A percentile compares a stretch with the other conserved stretches of the same genome.
These are phyloP conservation scores for Atherinosoma microstoma DNA, from an alignment of 2,797 vertebrate species.

Conservation along the genomic window DNA sequence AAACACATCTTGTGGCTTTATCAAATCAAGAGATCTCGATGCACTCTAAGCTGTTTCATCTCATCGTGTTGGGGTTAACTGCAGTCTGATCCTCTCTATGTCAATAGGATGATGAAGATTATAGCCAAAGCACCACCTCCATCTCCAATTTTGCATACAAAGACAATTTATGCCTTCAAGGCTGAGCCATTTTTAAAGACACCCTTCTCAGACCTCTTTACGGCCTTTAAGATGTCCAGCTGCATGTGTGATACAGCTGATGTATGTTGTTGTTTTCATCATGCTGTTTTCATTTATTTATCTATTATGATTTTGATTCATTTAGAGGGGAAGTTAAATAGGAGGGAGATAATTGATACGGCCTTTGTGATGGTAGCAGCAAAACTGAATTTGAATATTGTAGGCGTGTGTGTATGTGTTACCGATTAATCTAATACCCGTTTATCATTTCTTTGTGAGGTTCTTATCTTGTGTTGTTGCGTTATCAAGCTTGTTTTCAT, in stretches of 20 bases:
- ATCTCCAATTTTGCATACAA: constrained; percentile 68
- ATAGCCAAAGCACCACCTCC: constrained; percentile 70
- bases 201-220: constrained; percentile 40
- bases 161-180: constrained; percentile 73
- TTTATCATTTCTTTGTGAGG: background rate
- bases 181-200: constrained; percentile 62
- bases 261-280: constrained; percentile 3
- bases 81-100: constrained; percentile 78
- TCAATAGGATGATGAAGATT: constrained; percentile 81
- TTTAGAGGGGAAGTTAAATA: constrained; percentile 18
- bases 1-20: constrained; percentile 34
- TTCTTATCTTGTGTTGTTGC: constrained; percentile 23
- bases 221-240: constrained; percentile 9
- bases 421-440: constrained; percentile 13
- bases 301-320: background rate
- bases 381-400: constrained; percentile 21
- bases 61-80: constrained; percentile 67
- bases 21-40: constrained; percentile 66
- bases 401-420: background rate
- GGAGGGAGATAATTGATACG: constrained; percentile 14
- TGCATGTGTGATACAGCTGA: constrained; percentile 15
- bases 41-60: constrained; percentile 66
- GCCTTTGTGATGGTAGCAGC: constrained; percentile 4
- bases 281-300: constrained; percentile 1
- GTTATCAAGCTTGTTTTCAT: constrained; percentile 11